Evolutionary conservation across 2,888 invertebrate genomes (phyloP).

Genomic region (Ophioninae sp.): DNA sequence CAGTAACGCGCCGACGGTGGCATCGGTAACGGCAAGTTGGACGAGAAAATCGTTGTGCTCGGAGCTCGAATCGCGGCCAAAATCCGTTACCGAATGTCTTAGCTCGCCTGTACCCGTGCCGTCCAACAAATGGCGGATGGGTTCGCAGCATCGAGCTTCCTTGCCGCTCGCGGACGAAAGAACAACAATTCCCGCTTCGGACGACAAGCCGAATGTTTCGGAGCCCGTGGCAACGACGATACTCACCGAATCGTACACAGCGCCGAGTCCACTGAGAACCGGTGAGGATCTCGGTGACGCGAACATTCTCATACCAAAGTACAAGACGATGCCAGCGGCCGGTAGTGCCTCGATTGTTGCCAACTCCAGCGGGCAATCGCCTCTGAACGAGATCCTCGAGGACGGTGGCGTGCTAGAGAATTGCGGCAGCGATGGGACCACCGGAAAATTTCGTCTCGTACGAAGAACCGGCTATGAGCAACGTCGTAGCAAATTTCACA

Average conservation of each 20-base stretch:
- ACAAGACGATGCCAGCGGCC: slow-evolving; percentile 85
- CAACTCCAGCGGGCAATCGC: slow-evolving; percentile 80
- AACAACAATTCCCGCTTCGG: slow-evolving; percentile 27
- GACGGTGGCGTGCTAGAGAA: slow-evolving; percentile 82
- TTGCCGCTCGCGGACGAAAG: slow-evolving; percentile 67
- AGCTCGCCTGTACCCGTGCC: slow-evolving; percentile 71
- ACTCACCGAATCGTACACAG: slow-evolving; percentile 83
- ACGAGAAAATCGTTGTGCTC: slow-evolving; percentile 62
- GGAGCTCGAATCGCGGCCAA: slow-evolving; percentile 72
- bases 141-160: slow-evolving; percentile 71
- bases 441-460: slow-evolving; percentile 70
- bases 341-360: slow-evolving; percentile 78
- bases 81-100: slow-evolving; percentile 75
- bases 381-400: slow-evolving; percentile 87
- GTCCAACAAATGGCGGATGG: slow-evolving; percentile 78
- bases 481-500: slow-evolving; percentile 87
- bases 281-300: slow-evolving; percentile 73
- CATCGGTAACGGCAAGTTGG: slow-evolving; percentile 43
- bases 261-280: slow-evolving; percentile 82
- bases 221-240: slow-evolving; percentile 78
- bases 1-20: slow-evolving; percentile 24
- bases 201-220: slow-evolving; percentile 22
- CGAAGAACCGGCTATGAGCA: slow-evolving; percentile 82
- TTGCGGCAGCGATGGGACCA: slow-evolving; percentile 64
- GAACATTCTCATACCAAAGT: slow-evolving; percentile 80